Conservation (phyloP, 2,113 vertebrate species). For the Nymphicus hollandicus region DNA sequence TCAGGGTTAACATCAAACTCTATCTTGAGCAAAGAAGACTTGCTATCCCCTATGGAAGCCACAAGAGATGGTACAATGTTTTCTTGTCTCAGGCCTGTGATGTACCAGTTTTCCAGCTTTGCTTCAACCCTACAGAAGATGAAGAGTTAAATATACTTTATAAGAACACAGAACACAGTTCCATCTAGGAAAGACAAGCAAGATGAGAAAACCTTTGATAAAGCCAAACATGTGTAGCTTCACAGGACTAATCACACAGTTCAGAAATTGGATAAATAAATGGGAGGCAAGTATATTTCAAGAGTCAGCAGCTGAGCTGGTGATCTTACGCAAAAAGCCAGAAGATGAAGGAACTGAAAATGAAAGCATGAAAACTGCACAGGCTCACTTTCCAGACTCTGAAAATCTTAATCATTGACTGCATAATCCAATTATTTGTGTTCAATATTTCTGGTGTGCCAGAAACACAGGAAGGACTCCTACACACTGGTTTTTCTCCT, state of each 20-base stretch:
- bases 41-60: constrained; percentile 82
- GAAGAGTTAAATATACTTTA: neutral
- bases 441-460: neutral
- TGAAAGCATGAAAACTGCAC: neutral
- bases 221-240: neutral
- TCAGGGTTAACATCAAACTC: constrained; percentile 89
- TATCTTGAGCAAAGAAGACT: constrained; percentile 86
- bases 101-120: constrained; percentile 89
- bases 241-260: neutral
- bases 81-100: constrained; percentile 88
- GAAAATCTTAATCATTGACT: neutral
- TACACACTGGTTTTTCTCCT: neutral
- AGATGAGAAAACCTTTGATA: neutral
- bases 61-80: constrained; percentile 86
- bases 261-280: neutral
- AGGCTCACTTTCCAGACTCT: neutral
- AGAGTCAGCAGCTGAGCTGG: neutral
- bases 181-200: neutral
- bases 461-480: neutral
- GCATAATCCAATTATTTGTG: neutral
- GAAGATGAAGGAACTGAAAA: neutral
- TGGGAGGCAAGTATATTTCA: neutral
- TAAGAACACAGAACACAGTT: neutral
- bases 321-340: neutral
- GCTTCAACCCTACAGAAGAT: constrained; percentile 82